A percentile compares a stretch with the other conserved stretches of the same genome.
phyloP scores from a whole-genome alignment of 2,113 vertebrate species.

The Gobio gobio region DNA sequence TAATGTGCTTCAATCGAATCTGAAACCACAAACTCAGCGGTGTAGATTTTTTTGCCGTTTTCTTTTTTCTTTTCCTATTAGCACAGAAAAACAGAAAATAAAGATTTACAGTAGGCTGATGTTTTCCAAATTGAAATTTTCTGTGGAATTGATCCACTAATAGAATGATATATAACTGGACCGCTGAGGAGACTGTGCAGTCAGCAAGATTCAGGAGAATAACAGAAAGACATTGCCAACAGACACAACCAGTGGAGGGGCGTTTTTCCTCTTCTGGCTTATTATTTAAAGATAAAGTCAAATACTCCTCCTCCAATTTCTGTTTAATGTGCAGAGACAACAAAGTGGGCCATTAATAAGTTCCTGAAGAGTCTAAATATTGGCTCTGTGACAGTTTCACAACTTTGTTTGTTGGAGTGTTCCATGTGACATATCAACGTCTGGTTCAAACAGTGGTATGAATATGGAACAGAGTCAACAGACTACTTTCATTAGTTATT shows the following conservation, averaged over 20 bases:
- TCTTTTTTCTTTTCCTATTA: slow-evolving; percentile 26
- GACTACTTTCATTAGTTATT: not conserved
- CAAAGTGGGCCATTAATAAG: slow-evolving; percentile 6
- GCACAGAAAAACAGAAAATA: not conserved
- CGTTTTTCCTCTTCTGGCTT: slow-evolving; percentile 16
- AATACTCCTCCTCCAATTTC: not conserved
- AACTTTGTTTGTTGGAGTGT: not conserved
- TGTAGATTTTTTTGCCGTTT: slow-evolving; percentile 2
- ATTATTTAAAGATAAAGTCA: not conserved
- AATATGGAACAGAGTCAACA: not conserved
- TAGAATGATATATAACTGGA: slow-evolving; percentile 22
- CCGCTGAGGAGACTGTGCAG: not conserved
- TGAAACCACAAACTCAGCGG: slow-evolving; percentile 4
- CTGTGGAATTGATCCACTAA: slow-evolving; percentile 42
- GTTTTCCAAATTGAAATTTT: slow-evolving; percentile 39
- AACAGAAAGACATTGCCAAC: slow-evolving; percentile 3
- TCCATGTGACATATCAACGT: too few relatives aligned
- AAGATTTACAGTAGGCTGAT: not conserved
- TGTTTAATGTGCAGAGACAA: not conserved
- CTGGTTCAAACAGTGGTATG: not conserved
- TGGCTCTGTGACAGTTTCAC: slow-evolving; percentile 1
- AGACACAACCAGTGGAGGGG: not conserved
- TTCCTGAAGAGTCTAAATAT: not conserved
- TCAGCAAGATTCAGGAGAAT: slow-evolving; percentile 38
- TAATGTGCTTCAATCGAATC: slow-evolving; percentile 44